Conservation (phyloP, 2,113 vertebrate species). For the Galbula dea region DNA sequence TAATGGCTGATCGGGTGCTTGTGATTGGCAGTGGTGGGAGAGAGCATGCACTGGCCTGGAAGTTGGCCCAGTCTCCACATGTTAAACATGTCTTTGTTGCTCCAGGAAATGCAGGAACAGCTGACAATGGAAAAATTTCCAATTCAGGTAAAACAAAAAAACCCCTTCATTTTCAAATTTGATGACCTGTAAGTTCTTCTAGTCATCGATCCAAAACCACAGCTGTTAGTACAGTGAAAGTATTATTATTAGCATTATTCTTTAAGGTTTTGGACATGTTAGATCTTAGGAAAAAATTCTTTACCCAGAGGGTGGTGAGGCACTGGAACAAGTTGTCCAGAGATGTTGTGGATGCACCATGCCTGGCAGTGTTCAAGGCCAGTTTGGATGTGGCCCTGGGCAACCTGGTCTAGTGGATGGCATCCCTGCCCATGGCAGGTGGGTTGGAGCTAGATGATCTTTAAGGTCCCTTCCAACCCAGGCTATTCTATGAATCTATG, state of each 20-base stretch:
- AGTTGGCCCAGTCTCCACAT: slow-evolving; percentile 82
- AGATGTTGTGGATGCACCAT: too few relatives aligned
- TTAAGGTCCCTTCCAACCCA: too few relatives aligned
- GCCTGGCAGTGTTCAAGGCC: too few relatives aligned
- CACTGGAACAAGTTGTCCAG: too few relatives aligned
- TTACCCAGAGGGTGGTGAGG: too few relatives aligned
- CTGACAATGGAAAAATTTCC: slow-evolving; percentile 77
- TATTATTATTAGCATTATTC: background rate
- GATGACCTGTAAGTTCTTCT: background rate
- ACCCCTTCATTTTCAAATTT: rapidly evolving
- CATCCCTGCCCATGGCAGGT: too few relatives aligned
- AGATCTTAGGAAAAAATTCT: too few relatives aligned
- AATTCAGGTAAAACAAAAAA: slow-evolving; percentile 78
- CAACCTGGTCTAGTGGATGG: too few relatives aligned
- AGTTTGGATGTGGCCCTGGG: too few relatives aligned
- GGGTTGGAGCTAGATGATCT: too few relatives aligned
- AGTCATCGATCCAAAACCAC: background rate
- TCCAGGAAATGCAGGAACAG: slow-evolving; percentile 86
- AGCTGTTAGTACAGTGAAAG: background rate
- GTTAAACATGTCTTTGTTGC: slow-evolving; percentile 85
- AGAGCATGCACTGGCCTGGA: slow-evolving; percentile 90
- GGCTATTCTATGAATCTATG: too few relatives aligned
- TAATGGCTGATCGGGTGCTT: slow-evolving; percentile 87
- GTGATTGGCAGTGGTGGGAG: slow-evolving; percentile 87
- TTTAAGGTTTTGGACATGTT: background rate